Evolutionary conservation across 2,797 vertebrate genomes (phyloP).

Genomic region (Pelobates cultripes): DNA sequence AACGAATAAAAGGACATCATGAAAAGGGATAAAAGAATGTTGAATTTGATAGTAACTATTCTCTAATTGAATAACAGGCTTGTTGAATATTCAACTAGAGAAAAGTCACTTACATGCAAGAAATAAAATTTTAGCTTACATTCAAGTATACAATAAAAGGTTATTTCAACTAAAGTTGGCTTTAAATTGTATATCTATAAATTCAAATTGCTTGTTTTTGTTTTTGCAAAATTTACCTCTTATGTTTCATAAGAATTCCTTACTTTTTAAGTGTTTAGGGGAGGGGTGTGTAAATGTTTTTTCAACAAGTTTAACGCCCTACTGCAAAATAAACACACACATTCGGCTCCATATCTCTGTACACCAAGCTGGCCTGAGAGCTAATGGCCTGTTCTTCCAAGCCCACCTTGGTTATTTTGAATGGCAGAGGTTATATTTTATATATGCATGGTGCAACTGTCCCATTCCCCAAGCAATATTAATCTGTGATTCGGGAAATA

Average conservation of each 20-base stretch:
- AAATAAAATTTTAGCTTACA: slow-evolving; percentile 42
- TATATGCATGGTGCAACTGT: neutral
- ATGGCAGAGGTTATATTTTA: no score
- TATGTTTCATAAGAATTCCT: no score
- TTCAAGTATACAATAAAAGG: neutral
- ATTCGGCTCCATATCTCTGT: no score
- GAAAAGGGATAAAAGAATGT: slow-evolving; percentile 15
- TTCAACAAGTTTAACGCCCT: no score
- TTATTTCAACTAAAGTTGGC: neutral
- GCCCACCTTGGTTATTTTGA: no score
- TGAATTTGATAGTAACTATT: slow-evolving; percentile 23
- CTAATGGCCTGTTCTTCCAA: no score
- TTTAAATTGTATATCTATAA: neutral
- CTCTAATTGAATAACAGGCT: slow-evolving; percentile 49
- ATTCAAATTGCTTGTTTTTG: neutral
- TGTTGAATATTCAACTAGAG: slow-evolving; percentile 19
- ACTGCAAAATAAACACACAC: no score
- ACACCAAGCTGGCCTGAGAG: no score
- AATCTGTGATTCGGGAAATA: slow-evolving; percentile 22
- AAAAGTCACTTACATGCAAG: slow-evolving; percentile 26
- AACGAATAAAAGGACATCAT: slow-evolving; percentile 20
- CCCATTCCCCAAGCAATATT: neutral
- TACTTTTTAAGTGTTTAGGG: no score
- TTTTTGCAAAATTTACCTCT: neutral
- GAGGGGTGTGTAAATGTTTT: no score